A percentile compares a stretch with the other conserved stretches of the same genome.
phyloP scores from a whole-genome alignment of 2,113 vertebrate genomes.

The Esox niger region DNA sequence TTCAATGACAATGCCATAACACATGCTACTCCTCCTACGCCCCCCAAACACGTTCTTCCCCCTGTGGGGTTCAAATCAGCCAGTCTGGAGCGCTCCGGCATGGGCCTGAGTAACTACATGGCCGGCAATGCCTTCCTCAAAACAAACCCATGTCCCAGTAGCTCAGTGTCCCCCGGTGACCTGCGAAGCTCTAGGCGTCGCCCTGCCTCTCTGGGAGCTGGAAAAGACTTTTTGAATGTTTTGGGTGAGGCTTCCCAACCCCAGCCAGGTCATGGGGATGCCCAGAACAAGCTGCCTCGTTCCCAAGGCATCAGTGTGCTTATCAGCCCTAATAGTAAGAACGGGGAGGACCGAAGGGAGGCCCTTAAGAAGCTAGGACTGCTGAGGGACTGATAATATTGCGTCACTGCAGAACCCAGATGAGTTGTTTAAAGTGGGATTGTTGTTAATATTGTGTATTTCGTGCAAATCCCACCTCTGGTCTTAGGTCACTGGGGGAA shows the following conservation, averaged over 20 bases:
- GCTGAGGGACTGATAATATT: conserved; percentile 75
- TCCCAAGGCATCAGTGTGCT: conserved; percentile 82
- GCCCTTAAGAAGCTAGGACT: conserved; percentile 89
- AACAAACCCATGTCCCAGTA: conserved; percentile 41
- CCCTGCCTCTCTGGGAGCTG: conserved; percentile 69
- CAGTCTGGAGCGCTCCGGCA: conserved; percentile 74
- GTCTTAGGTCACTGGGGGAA: neutral
- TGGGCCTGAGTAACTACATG: conserved; percentile 70
- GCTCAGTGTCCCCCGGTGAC: conserved; percentile 42
- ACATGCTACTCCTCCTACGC: neutral
- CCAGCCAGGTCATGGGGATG: conserved; percentile 25
- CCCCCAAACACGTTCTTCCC: conserved; percentile 25
- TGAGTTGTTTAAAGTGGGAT: too few species aligned
- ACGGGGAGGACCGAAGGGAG: conserved; percentile 71
- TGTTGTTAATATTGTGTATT: too few species aligned
- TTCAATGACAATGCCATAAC: neutral
- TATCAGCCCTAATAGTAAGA: conserved; percentile 76
- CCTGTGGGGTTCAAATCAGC: conserved; percentile 75
- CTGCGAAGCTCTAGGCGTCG: conserved; percentile 69
- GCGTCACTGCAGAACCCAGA: too few species aligned
- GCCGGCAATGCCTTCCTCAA: conserved; percentile 7
- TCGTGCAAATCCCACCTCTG: neutral
- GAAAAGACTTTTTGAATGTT: conserved; percentile 71
- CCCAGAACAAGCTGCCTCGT: conserved; percentile 65
- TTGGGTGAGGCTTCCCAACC: conserved; percentile 24